Evolutionary conservation across 2,888 invertebrate species (phyloP).

Genomic region (Philereme vetulata): DNA sequence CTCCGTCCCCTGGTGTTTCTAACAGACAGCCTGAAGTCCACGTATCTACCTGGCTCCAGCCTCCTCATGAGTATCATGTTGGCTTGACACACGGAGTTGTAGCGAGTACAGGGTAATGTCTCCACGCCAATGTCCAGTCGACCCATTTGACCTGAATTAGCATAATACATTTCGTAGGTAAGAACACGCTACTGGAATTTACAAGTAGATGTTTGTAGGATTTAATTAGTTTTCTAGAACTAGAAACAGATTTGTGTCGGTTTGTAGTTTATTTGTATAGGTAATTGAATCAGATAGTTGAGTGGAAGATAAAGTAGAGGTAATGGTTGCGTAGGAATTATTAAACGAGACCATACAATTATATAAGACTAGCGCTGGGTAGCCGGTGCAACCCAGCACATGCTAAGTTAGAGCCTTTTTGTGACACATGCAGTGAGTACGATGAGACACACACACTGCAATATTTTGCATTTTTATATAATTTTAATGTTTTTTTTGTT

Average conservation of each 20-base stretch:
- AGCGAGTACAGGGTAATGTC: slow-evolving; percentile 92
- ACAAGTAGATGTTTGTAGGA: slow-evolving; percentile 7
- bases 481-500: no score
- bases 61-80: slow-evolving; percentile 91
- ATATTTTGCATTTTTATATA: no score
- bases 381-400: no score
- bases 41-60: slow-evolving; percentile 91
- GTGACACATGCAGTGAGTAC: no score
- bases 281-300: slow-evolving; percentile 25
- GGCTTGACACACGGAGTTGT: slow-evolving; percentile 95
- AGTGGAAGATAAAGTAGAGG: slow-evolving; percentile 22
- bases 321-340: slow-evolving; percentile 14
- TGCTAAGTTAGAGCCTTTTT: no score
- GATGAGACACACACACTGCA: no score
- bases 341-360: background rate
- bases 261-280: slow-evolving; percentile 16
- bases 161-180: slow-evolving; percentile 11
- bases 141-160: slow-evolving; percentile 84
- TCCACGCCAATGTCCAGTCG: slow-evolving; percentile 91
- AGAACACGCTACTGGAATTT: slow-evolving; percentile 2
- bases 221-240: slow-evolving; percentile 19
- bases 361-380: no score
- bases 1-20: slow-evolving; percentile 91
- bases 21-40: slow-evolving; percentile 90
- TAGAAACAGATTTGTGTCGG: slow-evolving; percentile 12